These are phyloP conservation scores for Isoperla grammatica DNA, from an alignment of 2,888 invertebrate genomes.

Conservation along the genomic window DNA sequence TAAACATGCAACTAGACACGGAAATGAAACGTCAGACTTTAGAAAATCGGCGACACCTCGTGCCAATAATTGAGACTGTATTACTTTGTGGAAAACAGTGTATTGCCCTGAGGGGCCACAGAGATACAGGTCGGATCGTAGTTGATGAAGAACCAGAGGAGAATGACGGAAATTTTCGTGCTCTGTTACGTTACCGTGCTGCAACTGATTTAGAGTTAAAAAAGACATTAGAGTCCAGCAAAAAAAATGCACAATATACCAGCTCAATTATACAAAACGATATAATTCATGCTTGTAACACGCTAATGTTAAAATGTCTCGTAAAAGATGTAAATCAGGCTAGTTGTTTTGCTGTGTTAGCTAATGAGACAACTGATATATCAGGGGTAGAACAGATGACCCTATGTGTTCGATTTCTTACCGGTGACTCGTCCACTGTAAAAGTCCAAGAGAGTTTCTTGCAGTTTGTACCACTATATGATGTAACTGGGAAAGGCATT, in stretches of 20 bases:
- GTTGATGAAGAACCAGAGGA: conserved; percentile 7
- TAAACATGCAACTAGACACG: not conserved
- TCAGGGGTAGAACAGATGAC: conserved; percentile 8
- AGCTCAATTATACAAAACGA: conserved; percentile 18
- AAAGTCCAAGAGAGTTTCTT: conserved; percentile 10
- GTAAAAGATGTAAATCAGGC: not conserved
- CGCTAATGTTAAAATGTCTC: not conserved
- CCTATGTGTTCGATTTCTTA: conserved; percentile 12
- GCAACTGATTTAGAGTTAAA: not conserved
- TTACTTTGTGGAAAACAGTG: conserved; percentile 6
- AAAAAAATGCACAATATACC: not conserved
- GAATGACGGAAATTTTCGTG: conserved; percentile 9
- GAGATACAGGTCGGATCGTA: conserved; percentile 4
- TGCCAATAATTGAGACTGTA: conserved; percentile 7
- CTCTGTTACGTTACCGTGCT: conserved; percentile 10
- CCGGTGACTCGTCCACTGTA: not conserved
- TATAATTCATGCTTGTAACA: not conserved
- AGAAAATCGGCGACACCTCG: not conserved
- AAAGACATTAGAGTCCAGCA: not conserved
- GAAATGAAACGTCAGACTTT: not conserved
- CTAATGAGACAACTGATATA: conserved; percentile 15
- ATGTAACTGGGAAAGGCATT: conserved; percentile 6
- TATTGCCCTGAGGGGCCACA: conserved; percentile 15
- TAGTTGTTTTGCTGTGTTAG: conserved; percentile 2
- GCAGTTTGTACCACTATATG: conserved; percentile 5